Conservation (phyloP, 30 jellyfish, hydroid and myxozoan genomes). For the Pseudorhiza aurosa region DNA sequence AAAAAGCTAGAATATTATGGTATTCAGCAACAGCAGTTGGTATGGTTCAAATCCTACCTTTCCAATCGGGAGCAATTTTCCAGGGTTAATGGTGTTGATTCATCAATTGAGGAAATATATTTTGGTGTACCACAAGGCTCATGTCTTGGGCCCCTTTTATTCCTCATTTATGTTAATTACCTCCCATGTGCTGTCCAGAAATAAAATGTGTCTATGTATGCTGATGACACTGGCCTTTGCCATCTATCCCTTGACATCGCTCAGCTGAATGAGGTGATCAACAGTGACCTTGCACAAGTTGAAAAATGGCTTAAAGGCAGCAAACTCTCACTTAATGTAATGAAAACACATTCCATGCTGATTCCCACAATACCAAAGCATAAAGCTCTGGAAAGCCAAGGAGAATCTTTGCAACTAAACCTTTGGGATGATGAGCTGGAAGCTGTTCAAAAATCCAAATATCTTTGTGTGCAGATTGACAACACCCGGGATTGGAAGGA, state of each 20-base stretch:
- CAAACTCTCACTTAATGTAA: slow-evolving; percentile 9
- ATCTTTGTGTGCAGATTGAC: not conserved
- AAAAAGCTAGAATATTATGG: slow-evolving; percentile 16
- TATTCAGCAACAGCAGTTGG: slow-evolving; percentile 11
- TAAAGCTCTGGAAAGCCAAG: not conserved
- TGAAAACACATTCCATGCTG: slow-evolving; percentile 21
- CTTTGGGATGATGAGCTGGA: slow-evolving; percentile 9
- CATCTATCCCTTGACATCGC: slow-evolving; percentile 4
- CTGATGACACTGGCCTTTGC: slow-evolving; percentile 27
- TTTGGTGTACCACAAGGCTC: slow-evolving; percentile 32
- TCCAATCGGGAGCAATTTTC: slow-evolving; percentile 28
- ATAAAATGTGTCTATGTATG: not conserved
- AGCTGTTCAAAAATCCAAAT: not conserved
- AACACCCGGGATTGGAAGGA: not conserved
- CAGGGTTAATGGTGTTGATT: slow-evolving; percentile 15
- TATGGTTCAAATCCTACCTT: slow-evolving; percentile 30
- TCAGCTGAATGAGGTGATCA: slow-evolving; percentile 32
- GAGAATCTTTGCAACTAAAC: not conserved
- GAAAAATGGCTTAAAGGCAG: slow-evolving; percentile 1
- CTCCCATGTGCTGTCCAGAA: slow-evolving; percentile 5
- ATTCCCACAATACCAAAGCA: not conserved
- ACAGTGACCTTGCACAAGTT: not conserved
- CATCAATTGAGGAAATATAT: not conserved
- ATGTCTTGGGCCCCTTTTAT: not conserved
- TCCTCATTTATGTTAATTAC: slow-evolving; percentile 9